Conservation (phyloP, 2,888 invertebrate genomes). For the Scaptomyza tumidula region DNA sequence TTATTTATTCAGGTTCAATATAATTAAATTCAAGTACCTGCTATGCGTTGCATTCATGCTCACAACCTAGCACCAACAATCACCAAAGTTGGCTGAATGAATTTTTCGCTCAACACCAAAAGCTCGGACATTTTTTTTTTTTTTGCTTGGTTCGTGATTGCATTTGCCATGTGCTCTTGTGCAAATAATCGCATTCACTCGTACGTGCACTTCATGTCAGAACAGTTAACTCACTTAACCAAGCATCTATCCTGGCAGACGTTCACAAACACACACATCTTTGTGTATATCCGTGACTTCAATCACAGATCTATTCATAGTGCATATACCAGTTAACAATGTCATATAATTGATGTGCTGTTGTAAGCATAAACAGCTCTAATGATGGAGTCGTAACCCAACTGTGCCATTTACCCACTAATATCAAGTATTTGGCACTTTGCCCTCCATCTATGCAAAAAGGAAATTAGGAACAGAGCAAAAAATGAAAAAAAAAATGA, state of each 20-base stretch:
- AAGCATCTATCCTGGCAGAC: background rate
- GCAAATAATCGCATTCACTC: constrained; percentile 46
- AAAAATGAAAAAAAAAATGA: too few relatives aligned
- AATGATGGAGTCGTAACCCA: background rate
- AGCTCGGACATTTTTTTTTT: constrained; percentile 1
- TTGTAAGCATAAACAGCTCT: constrained; percentile 10
- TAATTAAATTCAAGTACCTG: constrained; percentile 5
- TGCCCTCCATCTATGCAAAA: constrained; percentile 7
- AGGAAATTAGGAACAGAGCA: constrained; percentile 5
- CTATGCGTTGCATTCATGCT: background rate
- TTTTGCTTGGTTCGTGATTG: constrained; percentile 13
- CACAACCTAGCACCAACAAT: constrained; percentile 10
- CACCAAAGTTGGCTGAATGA: constrained; percentile 43
- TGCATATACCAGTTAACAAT: constrained; percentile 13
- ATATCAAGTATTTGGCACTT: constrained; percentile 22
- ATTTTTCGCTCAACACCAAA: constrained; percentile 25
- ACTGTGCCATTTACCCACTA: background rate
- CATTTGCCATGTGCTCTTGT: constrained; percentile 48
- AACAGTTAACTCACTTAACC: constrained; percentile 53
- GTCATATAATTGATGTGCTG: constrained; percentile 20
- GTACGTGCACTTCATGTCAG: constrained; percentile 65
- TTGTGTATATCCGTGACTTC: constrained; percentile 7
- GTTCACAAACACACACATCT: background rate
- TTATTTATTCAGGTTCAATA: background rate
- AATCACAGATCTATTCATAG: constrained; percentile 38